Evolutionary conservation across 2,113 vertebrate genomes (phyloP).

Genomic region (Mustela lutreola): DNA sequence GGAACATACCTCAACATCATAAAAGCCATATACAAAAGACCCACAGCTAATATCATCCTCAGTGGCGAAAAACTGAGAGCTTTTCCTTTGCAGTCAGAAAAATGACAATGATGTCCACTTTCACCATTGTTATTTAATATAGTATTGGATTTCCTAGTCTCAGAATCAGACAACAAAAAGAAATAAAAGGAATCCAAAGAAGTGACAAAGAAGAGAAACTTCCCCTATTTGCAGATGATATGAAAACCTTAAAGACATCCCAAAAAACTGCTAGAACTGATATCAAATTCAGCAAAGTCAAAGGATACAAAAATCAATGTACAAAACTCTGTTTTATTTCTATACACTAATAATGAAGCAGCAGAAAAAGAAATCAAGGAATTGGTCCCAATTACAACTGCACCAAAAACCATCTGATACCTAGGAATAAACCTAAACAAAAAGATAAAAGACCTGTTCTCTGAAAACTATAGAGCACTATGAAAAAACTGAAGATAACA

Average conservation of each 20-base stretch:
- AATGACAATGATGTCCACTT: neutral
- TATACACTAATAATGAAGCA: neutral
- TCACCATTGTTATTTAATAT: neutral
- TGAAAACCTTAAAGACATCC: neutral
- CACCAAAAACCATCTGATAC: neutral
- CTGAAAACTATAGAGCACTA: too few relatives aligned
- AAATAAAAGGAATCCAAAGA: neutral
- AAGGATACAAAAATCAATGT: neutral
- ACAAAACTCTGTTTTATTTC: neutral
- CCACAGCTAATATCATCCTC: neutral
- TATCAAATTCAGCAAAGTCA: neutral
- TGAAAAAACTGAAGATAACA: too few relatives aligned
- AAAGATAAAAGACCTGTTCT: too few relatives aligned
- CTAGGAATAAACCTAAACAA: neutral
- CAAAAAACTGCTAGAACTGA: neutral
- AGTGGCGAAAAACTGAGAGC: neutral
- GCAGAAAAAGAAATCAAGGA: neutral
- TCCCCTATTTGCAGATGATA: neutral
- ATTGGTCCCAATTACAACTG: neutral
- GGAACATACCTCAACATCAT: neutral
- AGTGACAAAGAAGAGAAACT: neutral
- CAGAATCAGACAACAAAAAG: neutral
- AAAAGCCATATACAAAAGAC: neutral
- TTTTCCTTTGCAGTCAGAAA: neutral
- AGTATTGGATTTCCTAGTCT: neutral